Evolutionary conservation across 2,797 vertebrate genomes (phyloP).

Genomic region (Cuniculus paca): DNA sequence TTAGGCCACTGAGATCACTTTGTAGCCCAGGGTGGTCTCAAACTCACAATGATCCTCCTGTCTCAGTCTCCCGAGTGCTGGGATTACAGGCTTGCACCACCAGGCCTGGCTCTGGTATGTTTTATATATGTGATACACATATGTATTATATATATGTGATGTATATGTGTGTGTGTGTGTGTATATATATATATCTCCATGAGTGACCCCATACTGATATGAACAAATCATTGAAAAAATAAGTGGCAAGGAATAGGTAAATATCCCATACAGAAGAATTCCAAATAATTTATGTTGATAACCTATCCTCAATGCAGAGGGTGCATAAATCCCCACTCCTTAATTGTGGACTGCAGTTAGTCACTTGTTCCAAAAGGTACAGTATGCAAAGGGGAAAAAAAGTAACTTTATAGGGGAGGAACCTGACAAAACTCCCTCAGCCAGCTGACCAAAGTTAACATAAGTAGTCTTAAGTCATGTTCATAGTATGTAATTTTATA

Average conservation of each 20-base stretch:
- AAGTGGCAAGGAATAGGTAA: neutral
- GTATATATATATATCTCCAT: neutral
- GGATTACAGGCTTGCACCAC: too few species aligned
- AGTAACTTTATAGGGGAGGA: neutral
- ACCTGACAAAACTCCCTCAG: neutral
- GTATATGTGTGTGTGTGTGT: neutral
- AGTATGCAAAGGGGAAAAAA: neutral
- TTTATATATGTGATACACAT: neutral
- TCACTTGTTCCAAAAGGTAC: neutral
- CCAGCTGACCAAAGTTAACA: neutral
- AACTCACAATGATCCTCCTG: too few species aligned
- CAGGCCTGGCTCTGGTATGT: too few species aligned
- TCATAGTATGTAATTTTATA: neutral
- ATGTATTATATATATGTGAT: neutral
- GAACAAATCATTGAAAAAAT: neutral
- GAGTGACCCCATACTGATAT: neutral
- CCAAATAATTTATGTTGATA: neutral
- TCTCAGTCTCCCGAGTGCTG: too few species aligned
- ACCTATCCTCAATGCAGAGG: neutral
- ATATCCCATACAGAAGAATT: slow-evolving; percentile 15
- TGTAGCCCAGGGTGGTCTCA: too few species aligned
- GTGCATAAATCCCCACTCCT: neutral
- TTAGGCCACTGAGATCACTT: too few species aligned
- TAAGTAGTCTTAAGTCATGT: neutral
- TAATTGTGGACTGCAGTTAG: neutral